A percentile compares a stretch with the other conserved stretches of the same genome.
Evolutionary conservation across 2,888 invertebrate genomes (phyloP).

Genomic region (Mechanitis mazaeus): DNA sequence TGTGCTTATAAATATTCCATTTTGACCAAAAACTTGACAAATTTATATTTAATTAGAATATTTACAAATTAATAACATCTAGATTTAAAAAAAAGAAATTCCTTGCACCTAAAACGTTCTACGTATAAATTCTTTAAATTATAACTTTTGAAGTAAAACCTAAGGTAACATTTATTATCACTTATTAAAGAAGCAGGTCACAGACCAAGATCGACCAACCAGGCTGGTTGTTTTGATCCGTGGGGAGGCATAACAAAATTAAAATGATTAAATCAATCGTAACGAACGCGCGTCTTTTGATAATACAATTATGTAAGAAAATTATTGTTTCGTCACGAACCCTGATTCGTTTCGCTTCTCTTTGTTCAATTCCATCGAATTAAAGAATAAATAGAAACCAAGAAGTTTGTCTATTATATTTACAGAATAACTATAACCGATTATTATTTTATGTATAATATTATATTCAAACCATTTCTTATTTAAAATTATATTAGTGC

Average conservation of each 20-base stretch:
- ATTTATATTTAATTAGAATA: no score
- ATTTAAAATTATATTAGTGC: no score
- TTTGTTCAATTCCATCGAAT: constrained; percentile 28
- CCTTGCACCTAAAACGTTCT: no score
- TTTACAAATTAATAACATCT: no score
- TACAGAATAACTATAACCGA: neutral
- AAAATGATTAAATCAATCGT: constrained; percentile 56
- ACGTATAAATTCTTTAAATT: no score
- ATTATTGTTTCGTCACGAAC: constrained; percentile 69
- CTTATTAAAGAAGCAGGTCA: neutral
- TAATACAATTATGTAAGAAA: constrained; percentile 63
- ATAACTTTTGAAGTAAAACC: no score
- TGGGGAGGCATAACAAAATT: constrained; percentile 55
- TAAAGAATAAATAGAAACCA: constrained; percentile 2
- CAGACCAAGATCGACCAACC: neutral
- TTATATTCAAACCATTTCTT: no score
- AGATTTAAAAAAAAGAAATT: no score
- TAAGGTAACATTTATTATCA: no score
- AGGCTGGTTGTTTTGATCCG: constrained; percentile 40
- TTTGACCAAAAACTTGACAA: no score
- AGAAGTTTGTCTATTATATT: neutral
- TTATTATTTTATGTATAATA: no score
- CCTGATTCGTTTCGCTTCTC: constrained; percentile 30
- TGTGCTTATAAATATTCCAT: no score
- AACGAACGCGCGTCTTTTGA: constrained; percentile 57